Evolutionary conservation across 1,140 invertebrate species (phyloP).

Genomic region (Muscidifurax raptorellus): DNA sequence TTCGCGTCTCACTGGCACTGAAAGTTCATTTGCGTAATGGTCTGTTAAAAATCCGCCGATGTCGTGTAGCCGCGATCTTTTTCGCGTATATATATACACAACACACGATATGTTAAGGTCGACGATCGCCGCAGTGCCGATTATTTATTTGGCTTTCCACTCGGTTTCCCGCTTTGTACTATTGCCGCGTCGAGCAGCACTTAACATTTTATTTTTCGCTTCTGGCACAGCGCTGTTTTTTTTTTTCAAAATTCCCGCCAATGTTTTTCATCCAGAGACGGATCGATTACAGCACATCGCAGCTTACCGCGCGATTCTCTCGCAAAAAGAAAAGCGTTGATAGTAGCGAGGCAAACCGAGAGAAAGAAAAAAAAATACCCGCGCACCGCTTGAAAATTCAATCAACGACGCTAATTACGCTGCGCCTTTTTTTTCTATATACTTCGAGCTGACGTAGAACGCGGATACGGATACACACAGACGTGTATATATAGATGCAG

Average conservation of each 20-base stretch:
- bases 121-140: conserved; percentile 21
- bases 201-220: not conserved
- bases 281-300: too few species aligned
- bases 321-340: too few species aligned
- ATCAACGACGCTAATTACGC: not conserved
- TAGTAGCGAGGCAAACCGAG: too few species aligned
- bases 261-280: too few species aligned
- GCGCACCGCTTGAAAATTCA: not conserved
- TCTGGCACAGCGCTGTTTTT: too few species aligned
- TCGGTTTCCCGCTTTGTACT: conserved; percentile 25
- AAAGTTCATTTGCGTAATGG: conserved; percentile 69
- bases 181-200: not conserved
- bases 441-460: too few species aligned
- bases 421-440: not conserved
- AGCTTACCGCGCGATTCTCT: too few species aligned
- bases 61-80: not conserved
- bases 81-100: not conserved
- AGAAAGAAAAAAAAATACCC: too few species aligned
- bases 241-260: not conserved
- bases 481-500: not conserved
- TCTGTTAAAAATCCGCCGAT: conserved; percentile 61
- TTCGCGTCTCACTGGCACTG: conserved; percentile 58
- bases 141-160: conserved; percentile 30
- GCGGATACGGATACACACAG: not conserved
- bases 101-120: conserved; percentile 26